A percentile compares a stretch with the other conserved stretches of the same genome.
phyloP scores from a whole-genome alignment of 2,888 invertebrate genomes.

The Arrhopalites spinosus region DNA sequence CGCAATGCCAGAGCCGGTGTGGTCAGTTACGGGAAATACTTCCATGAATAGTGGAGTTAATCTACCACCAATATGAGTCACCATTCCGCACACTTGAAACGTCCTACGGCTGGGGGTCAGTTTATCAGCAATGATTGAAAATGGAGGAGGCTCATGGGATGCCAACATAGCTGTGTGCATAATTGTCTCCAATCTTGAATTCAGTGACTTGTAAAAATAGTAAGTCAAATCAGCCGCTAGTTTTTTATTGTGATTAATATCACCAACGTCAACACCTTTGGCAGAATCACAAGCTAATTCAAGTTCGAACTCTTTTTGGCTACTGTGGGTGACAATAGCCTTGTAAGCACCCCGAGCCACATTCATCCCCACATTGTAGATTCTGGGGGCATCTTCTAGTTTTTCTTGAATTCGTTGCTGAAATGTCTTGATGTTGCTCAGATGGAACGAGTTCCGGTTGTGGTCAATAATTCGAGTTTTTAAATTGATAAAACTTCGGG shows the following conservation, averaged over 20 bases:
- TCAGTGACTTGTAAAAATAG: not conserved
- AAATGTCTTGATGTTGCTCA: too few relatives aligned
- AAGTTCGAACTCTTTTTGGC: not conserved
- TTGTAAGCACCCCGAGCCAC: not conserved
- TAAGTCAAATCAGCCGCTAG: not conserved
- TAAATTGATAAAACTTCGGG: too few relatives aligned
- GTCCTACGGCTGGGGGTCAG: not conserved
- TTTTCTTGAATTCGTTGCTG: too few relatives aligned
- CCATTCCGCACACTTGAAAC: not conserved
- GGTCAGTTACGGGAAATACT: not conserved
- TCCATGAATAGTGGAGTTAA: not conserved
- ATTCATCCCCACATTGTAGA: not conserved
- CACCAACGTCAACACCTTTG: not conserved
- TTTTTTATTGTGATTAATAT: not conserved
- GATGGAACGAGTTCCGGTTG: too few relatives aligned
- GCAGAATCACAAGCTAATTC: constrained; percentile 1
- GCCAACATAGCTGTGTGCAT: not conserved
- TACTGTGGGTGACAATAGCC: not conserved
- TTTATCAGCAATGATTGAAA: not conserved
- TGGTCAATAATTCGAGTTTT: too few relatives aligned
- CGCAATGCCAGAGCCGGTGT: not conserved
- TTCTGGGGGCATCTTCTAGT: too few relatives aligned
- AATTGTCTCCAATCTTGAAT: not conserved
- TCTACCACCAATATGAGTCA: not conserved
- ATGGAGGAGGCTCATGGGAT: too few relatives aligned